A percentile compares a stretch with the other conserved stretches of the same genome.
These are phyloP conservation scores for Drosophila engyochracea DNA, from an alignment of 2,888 invertebrate species.

Conservation along the genomic window DNA sequence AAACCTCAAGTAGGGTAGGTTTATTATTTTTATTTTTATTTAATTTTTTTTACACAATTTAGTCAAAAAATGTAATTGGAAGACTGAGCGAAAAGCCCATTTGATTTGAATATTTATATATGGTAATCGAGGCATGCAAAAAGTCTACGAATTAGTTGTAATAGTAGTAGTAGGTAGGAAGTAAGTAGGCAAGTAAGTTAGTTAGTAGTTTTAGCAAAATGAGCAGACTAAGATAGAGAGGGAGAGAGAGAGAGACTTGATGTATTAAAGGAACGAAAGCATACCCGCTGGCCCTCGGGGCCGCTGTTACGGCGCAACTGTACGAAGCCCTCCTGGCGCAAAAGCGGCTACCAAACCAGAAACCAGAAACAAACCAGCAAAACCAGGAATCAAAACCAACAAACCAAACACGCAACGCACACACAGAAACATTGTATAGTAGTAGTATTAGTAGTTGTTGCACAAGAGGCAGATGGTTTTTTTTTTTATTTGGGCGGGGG, in stretches of 20 bases:
- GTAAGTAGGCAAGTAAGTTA: conserved; percentile 12
- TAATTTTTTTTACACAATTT: conserved; percentile 45
- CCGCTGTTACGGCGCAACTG: conserved; percentile 84
- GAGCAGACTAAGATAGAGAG: conserved; percentile 32
- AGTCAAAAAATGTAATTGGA: conserved; percentile 35
- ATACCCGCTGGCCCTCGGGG: conserved; percentile 84
- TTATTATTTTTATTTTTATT: conserved; percentile 31
- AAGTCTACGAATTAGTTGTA: conserved; percentile 53
- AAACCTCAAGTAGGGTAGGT: conserved; percentile 49
- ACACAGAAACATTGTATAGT: conserved; percentile 63
- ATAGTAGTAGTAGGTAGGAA: conserved; percentile 17
- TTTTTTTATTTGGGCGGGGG: conserved; percentile 27
- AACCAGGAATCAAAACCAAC: conserved; percentile 66
- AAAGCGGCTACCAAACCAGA: conserved; percentile 78
- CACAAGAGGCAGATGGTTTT: conserved; percentile 39
- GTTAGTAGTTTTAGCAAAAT: conserved; percentile 31
- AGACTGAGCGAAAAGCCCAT: conserved; percentile 42
- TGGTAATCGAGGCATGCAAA: conserved; percentile 70
- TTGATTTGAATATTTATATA: conserved; percentile 39
- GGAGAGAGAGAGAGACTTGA: conserved; percentile 51
- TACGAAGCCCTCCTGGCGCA: conserved; percentile 84
- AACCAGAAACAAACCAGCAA: conserved; percentile 50
- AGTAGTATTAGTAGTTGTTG: conserved; percentile 31
- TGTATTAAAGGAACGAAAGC: conserved; percentile 68
- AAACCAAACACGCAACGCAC: conserved; percentile 72